Conservation (phyloP, 2,113 vertebrate species). For the Callipepla squamata region DNA sequence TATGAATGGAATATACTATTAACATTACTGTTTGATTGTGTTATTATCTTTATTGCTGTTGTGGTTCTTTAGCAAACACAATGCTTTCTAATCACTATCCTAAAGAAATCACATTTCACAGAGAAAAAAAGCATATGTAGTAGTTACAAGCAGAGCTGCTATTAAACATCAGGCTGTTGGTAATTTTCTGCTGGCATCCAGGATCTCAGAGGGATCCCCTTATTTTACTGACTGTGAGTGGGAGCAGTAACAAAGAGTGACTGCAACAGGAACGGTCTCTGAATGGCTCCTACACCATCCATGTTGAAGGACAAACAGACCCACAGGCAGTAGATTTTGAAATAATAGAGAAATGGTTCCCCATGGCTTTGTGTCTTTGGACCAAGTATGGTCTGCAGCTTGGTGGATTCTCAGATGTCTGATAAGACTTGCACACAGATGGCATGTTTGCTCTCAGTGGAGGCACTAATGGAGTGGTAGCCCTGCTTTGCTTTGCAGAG, state of each 20-base stretch:
- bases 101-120: neutral
- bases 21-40: neutral
- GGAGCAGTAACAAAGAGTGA: neutral
- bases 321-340: neutral
- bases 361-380: neutral
- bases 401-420: neutral
- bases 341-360: neutral
- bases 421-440: neutral
- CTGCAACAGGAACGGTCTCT: neutral
- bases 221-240: neutral
- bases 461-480: neutral
- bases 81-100: neutral
- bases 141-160: neutral
- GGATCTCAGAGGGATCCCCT: neutral
- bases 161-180: neutral
- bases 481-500: neutral
- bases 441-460: neutral
- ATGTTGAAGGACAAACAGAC: neutral
- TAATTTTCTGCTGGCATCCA: slow-evolving; percentile 1
- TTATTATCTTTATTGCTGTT: slow-evolving; percentile 12
- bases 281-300: neutral
- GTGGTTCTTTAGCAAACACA: neutral
- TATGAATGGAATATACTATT: slow-evolving; percentile 3
- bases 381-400: neutral
- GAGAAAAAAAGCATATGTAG: neutral